Conservation (phyloP, 2,888 invertebrate genomes). For the Eristalis pertinax region DNA sequence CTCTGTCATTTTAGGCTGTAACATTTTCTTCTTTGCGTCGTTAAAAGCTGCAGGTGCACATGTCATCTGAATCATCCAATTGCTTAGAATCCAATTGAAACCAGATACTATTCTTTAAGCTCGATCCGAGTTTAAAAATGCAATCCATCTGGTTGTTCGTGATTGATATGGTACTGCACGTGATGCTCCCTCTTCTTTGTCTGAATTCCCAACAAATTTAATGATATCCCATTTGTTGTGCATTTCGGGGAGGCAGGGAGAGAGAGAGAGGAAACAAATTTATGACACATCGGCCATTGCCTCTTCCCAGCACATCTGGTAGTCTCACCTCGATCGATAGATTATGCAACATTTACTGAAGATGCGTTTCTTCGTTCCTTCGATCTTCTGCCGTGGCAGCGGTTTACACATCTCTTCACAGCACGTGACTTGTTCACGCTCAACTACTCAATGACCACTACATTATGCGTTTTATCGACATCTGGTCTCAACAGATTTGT, state of each 20-base stretch:
- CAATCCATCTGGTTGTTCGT: not conserved
- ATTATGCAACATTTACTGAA: not conserved
- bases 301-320: not conserved
- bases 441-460: conserved; percentile 14
- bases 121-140: not conserved
- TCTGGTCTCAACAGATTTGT: conserved; percentile 42
- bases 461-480: conserved; percentile 27
- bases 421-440: not conserved
- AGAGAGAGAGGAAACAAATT: not conserved
- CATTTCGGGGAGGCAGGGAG: not conserved
- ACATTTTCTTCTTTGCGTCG: no score
- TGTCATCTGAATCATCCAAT: not conserved
- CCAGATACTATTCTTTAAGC: not conserved
- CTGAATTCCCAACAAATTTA: not conserved
- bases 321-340: not conserved
- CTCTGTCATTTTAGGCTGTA: no score
- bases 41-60: not conserved
- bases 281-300: not conserved
- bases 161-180: not conserved
- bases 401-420: not conserved
- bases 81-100: not conserved
- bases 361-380: not conserved
- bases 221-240: not conserved
- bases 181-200: not conserved
- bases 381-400: not conserved